phyloP scores from a whole-genome alignment of 1,140 invertebrate species.

The Psilanteris sp. region DNA sequence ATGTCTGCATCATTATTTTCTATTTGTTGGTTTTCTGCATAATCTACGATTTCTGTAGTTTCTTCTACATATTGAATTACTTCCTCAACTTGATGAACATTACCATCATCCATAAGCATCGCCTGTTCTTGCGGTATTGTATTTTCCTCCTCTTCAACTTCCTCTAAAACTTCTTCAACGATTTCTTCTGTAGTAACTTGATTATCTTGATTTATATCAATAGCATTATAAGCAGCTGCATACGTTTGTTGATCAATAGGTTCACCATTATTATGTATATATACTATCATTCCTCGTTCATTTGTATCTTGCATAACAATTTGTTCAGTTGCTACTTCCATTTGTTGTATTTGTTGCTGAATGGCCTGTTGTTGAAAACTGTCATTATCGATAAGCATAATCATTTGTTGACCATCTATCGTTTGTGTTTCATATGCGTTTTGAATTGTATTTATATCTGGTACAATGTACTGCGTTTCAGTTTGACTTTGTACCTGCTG shows the following conservation, averaged over 20 bases:
- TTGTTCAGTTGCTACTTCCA: constrained; percentile 70
- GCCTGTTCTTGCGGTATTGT: constrained; percentile 35
- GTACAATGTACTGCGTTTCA: constrained; percentile 64
- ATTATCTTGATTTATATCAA: constrained; percentile 62
- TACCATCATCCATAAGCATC: constrained; percentile 42
- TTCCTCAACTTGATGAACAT: constrained; percentile 69
- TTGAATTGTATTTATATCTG: constrained; percentile 63
- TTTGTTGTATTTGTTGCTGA: constrained; percentile 68
- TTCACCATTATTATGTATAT: constrained; percentile 73
- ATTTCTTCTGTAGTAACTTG: constrained; percentile 70
- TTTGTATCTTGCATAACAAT: constrained; percentile 71
- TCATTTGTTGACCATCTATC: constrained; percentile 71
- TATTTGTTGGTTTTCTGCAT: constrained; percentile 69
- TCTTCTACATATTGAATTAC: constrained; percentile 77
- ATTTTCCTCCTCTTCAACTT: constrained; percentile 66
- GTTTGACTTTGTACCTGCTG: constrained; percentile 32
- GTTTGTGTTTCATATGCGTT: constrained; percentile 66
- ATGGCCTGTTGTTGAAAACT: constrained; percentile 64
- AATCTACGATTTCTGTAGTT: constrained; percentile 77
- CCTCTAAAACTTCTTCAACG: constrained; percentile 70
- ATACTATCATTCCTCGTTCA: constrained; percentile 73
- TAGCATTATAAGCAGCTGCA: constrained; percentile 61
- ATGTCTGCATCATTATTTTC: constrained; percentile 61
- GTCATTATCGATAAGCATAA: constrained; percentile 74
- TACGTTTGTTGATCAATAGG: constrained; percentile 62